Evolutionary conservation across 2,113 vertebrate genomes (phyloP).

Genomic region (Pituophis catenifer): DNA sequence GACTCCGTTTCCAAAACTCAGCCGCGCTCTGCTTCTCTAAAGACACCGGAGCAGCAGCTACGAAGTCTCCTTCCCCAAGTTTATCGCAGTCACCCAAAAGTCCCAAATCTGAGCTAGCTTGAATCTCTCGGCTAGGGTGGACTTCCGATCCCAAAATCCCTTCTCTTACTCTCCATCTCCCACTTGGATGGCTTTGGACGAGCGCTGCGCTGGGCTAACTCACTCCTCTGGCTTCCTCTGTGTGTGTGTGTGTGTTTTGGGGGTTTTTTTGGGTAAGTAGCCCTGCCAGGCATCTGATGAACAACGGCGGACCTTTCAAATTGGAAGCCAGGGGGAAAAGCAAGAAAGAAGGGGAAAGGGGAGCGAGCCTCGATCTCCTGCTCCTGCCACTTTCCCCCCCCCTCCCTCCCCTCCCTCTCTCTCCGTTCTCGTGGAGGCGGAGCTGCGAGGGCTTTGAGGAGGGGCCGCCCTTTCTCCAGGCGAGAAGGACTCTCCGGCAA

Average conservation of each 20-base stretch:
- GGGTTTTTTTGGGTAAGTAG: constrained; percentile 27
- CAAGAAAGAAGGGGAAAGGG: not conserved
- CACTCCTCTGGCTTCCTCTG: constrained; percentile 9
- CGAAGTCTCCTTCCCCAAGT: not conserved
- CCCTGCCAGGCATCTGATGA: constrained; percentile 28
- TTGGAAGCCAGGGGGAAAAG: not conserved
- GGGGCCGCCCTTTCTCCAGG: not conserved
- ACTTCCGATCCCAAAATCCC: not conserved
- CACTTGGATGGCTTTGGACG: not conserved
- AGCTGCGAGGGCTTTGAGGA: constrained; percentile 28
- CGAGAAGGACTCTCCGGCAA: not conserved
- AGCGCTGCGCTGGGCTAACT: not conserved
- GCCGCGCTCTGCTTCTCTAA: not conserved
- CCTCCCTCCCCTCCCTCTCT: not conserved
- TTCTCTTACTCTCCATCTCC: not conserved
- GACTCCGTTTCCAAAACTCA: not conserved
- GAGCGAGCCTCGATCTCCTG: not conserved
- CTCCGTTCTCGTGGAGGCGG: not conserved
- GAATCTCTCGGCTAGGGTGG: not conserved
- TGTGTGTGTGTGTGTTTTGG: no score
- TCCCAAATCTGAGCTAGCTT: not conserved
- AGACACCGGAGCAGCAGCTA: not conserved
- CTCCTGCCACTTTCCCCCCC: not conserved
- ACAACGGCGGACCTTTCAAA: constrained; percentile 22
- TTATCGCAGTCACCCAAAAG: not conserved